A percentile compares a stretch with the other conserved stretches of the same genome.
phyloP scores from a whole-genome alignment of 2,797 vertebrate genomes.

The Onychomys leucogaster region DNA sequence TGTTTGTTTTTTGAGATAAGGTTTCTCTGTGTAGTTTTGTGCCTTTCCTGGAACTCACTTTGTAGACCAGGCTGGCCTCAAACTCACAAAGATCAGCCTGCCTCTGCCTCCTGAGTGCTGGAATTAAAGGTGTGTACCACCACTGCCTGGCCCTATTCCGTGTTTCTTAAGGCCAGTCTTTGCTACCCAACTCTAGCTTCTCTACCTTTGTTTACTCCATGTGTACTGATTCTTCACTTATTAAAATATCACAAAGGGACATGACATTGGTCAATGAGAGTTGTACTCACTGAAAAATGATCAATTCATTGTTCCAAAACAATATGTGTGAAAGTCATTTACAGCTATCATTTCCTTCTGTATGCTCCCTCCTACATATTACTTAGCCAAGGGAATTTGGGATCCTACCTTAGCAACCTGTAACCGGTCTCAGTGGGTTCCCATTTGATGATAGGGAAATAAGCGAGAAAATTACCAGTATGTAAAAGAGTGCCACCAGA shows the following conservation, averaged over 20 bases:
- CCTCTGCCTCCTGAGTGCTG: too few species aligned
- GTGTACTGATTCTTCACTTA: not conserved
- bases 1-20: too few species aligned
- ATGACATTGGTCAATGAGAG: not conserved
- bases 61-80: too few species aligned
- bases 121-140: too few species aligned
- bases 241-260: not conserved
- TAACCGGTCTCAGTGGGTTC: not conserved
- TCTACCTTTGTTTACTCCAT: not conserved
- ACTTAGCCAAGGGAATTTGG: not conserved
- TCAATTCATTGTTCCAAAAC: not conserved
- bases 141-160: too few species aligned
- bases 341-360: not conserved
- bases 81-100: too few species aligned
- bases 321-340: not conserved
- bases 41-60: too few species aligned
- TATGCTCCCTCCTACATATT: not conserved
- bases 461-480: not conserved
- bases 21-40: too few species aligned
- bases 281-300: not conserved
- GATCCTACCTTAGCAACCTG: not conserved
- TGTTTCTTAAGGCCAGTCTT: not conserved
- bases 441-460: not conserved
- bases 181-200: not conserved
- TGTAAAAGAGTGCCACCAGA: not conserved